Base-by-base conservation (phyloP, 2,797 vertebrate species). In the Kryptolebias ocellatus region DNA sequence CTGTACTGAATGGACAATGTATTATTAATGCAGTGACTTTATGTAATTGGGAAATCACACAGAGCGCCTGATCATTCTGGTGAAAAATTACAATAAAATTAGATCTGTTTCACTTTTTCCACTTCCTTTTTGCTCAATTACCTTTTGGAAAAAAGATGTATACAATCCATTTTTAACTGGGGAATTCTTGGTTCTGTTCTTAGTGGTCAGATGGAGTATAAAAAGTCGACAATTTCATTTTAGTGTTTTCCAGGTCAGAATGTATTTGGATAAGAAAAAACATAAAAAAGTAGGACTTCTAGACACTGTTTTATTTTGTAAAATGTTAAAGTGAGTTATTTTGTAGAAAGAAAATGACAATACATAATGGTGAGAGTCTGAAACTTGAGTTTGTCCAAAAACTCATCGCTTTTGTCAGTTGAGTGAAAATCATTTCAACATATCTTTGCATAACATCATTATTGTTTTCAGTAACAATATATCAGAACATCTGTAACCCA, bases 11-110 rank as follows among this genome's bases (percentile, higher is more conserved):
- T 84, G 84, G 83, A 89, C 82, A 34, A 88, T 91, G 79, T 76
- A 84, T 91, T 91, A 91, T 90, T 91, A 89, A 91, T 87, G 79
- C 62, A 54, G 65, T 46, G 79, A 71, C 79, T 91, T 89, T 77
- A 72, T 88, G 88, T 88, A 83, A 90, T 88, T 89, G 79, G 70
- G 70, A 83, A 87, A 86, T 88, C 85, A 81, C 79, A 84, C 80
- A 67, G 67, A 69, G 74, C 74, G 77, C 77, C 62, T 52, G 71
- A 83, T 65, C 53, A 64, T 83, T 66, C 60, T 49, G 72, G 60
- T 86, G 78, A 84, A 86, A 89, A 85, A 87, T 80, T 55, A 87
- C 56, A 10, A 83, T 83, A 81, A 88, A 90, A 88, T 88, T 74
- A 81, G 53, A 72, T 85, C 76, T 80, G 45, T 74, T 83, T 82